phyloP scores from a whole-genome alignment of 2,797 vertebrate species.

The Parambassis ranga region DNA sequence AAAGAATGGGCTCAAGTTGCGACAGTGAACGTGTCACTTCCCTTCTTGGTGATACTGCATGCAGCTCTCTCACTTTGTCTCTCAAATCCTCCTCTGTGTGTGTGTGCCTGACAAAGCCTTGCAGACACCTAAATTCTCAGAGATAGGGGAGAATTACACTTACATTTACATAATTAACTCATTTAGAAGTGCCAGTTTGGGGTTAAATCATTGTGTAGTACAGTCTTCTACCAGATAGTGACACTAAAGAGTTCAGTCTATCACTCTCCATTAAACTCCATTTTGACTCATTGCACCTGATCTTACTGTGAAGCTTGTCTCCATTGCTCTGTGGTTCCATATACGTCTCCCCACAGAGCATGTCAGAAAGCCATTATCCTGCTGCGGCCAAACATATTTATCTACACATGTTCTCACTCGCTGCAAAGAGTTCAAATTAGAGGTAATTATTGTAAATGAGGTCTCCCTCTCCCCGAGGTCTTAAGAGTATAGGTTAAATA shows the following conservation, averaged over 20 bases:
- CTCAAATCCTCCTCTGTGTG: not conserved
- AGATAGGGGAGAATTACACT: not conserved
- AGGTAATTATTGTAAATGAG: slow-evolving; percentile 55
- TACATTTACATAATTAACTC: not conserved
- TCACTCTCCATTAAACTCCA: not conserved
- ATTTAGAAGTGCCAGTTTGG: not conserved
- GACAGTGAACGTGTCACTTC: slow-evolving; percentile 55
- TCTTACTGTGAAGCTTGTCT: not conserved
- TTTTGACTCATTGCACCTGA: slow-evolving; percentile 12
- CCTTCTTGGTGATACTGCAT: slow-evolving; percentile 10
- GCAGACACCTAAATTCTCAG: not conserved
- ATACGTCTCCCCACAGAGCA: slow-evolving; percentile 6
- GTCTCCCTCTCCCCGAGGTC: slow-evolving; percentile 28
- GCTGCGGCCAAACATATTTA: not conserved
- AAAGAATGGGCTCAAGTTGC: slow-evolving; percentile 41
- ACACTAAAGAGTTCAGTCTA: slow-evolving; percentile 56
- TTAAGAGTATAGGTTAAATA: slow-evolving; percentile 42
- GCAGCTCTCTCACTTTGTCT: not conserved
- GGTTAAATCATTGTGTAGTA: slow-evolving; percentile 39
- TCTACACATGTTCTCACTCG: slow-evolving; percentile 10
- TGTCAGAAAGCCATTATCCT: slow-evolving; percentile 2
- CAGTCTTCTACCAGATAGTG: slow-evolving; percentile 60
- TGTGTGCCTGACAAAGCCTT: not conserved
- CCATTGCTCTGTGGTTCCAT: not conserved
- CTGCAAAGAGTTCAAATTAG: slow-evolving; percentile 22